Base-by-base conservation (phyloP, 2,797 vertebrate species). In the Lateolabrax maculatus region DNA sequence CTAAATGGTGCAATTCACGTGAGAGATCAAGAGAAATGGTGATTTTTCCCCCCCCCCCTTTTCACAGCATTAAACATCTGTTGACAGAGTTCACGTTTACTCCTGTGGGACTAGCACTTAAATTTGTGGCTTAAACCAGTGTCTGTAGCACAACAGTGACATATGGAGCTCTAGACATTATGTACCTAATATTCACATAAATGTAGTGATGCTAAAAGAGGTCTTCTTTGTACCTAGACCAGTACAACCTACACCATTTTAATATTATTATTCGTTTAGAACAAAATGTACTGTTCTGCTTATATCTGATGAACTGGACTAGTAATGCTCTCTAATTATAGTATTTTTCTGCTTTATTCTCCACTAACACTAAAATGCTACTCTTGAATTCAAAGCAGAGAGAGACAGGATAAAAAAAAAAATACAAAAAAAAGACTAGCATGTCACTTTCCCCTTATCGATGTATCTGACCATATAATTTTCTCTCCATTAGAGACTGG, bases 21-120 rank as follows among this genome's bases (percentile, higher is more conserved):
- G 84, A 90, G 88, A 90, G 64, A 87, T 88, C 60, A 72, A 87
- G 84, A 91, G 83, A 81, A 83, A 86, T 62, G 53, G 84, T 84
- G 75, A 64, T 84, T 85, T 66, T 2, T 5, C 1, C n/a, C n/a
- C n/a, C n/a, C n/a, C n/a, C n/a, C 1, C 27, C 29, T 75, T 66
- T 92, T 93, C 81, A 83, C 85, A 73, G 87, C 75, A 65, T 87
- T 88, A 92, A 94, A 93, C 93, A 94, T 94, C 93, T 94, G 93
- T 91, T 93, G 92, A 93, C 87, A 86, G 84, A 87, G 84, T 87
- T 92, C 79, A 88, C 77, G 19, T 89, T 87, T 51, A 82, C 77
- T 90, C 93, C 87, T 74, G 39, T 58, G 88, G 89, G 88, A 94
- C 81, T 34, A 44, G 75, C 81, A 77, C 75, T 87, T 90, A 58